Conservation (phyloP, 2,888 invertebrate genomes). For the Criorhina ranunculi region DNA sequence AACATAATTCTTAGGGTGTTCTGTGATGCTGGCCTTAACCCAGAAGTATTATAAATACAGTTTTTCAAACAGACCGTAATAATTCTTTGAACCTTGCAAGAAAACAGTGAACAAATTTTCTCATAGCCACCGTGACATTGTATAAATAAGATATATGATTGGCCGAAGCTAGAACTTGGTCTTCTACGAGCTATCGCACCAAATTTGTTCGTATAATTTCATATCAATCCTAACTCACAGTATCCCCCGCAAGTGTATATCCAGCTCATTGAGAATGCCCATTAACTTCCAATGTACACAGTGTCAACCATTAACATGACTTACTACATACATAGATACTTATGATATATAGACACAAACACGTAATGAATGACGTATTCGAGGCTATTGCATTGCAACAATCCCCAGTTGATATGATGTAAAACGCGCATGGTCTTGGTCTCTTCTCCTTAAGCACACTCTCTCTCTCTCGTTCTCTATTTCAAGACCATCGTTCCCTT, state of each 20-base stretch:
- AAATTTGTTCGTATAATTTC: too few relatives aligned
- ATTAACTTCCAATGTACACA: slow-evolving; percentile 49
- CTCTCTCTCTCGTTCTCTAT: neutral
- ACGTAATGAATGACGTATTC: slow-evolving; percentile 57
- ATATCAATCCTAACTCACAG: too few relatives aligned
- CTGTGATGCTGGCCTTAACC: too few relatives aligned
- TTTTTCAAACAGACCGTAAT: too few relatives aligned
- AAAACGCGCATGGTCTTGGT: slow-evolving; percentile 64
- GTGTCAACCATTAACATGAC: slow-evolving; percentile 5
- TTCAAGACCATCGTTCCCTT: neutral
- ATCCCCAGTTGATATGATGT: slow-evolving; percentile 49
- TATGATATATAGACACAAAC: slow-evolving; percentile 12
- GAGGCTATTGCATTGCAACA: slow-evolving; percentile 42
- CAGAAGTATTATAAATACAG: too few relatives aligned
- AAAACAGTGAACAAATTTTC: too few relatives aligned
- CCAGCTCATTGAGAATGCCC: neutral
- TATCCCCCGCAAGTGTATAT: slow-evolving; percentile 11
- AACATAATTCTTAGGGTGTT: too few relatives aligned
- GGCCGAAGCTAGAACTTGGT: too few relatives aligned
- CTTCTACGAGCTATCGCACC: too few relatives aligned
- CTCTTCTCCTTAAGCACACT: neutral
- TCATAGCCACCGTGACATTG: too few relatives aligned
- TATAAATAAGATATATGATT: too few relatives aligned
- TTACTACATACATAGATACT: neutral
- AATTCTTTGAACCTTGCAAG: too few relatives aligned